A percentile compares a stretch with the other conserved stretches of the same genome.
Evolutionary conservation across 1,140 invertebrate species (phyloP).

Genomic region (Eueides isabella): DNA sequence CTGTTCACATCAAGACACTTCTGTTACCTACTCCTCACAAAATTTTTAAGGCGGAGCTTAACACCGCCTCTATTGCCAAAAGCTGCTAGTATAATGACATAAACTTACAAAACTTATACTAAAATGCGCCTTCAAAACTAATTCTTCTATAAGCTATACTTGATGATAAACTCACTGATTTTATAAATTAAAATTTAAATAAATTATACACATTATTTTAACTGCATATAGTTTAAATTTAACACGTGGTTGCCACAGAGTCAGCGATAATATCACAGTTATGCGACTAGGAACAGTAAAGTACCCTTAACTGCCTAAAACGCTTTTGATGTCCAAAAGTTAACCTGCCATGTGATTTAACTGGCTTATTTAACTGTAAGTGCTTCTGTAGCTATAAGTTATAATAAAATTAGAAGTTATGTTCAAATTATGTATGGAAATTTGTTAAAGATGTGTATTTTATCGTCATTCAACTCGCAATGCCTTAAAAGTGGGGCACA

Average conservation of each 20-base stretch:
- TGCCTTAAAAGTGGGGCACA: no score
- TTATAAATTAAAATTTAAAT: not conserved
- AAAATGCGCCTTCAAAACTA: no score
- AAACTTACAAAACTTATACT: no score
- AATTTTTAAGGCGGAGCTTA: no score
- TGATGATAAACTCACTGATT: not conserved
- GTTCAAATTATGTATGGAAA: not conserved
- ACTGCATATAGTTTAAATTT: not conserved
- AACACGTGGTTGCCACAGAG: not conserved
- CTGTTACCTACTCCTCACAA: no score
- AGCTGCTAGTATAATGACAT: no score
- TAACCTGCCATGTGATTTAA: no score
- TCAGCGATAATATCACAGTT: not conserved
- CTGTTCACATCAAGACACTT: no score
- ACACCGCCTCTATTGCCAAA: no score
- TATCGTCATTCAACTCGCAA: no score
- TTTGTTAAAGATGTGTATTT: not conserved
- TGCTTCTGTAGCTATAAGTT: not conserved
- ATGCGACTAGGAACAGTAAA: not conserved
- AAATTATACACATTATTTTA: not conserved
- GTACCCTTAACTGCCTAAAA: slow-evolving; percentile 1
- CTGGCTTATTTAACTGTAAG: no score
- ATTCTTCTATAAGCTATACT: no score
- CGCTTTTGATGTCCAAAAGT: slow-evolving; percentile 11
- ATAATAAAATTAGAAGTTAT: not conserved